Evolutionary conservation across 2,888 invertebrate species (phyloP), one percentile per base, ranked within the genome.

Genomic region (Elmis aenea): DNA sequence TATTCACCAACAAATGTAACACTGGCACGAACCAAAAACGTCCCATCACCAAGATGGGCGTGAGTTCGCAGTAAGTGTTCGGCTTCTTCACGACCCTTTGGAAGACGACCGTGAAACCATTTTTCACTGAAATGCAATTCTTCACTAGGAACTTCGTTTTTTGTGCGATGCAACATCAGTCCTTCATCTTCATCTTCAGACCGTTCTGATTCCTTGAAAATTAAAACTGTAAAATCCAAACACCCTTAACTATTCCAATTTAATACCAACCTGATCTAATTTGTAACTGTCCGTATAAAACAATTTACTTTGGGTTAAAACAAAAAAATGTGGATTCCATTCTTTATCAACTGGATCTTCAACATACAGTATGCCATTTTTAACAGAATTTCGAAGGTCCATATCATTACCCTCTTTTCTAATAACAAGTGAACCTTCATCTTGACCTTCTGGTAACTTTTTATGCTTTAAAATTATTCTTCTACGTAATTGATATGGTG

Each of bases 1-100:
- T 93, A 95, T 66, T 95, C 95, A 0, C 95, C 95, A 1, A 94
- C 90, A 68, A 95, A 95, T 0, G 94, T 95, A 13, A 92, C 92
- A 61, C 94, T 93, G 52, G 92, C 90, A 15, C 95, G 74, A 1
- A 96, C 95, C 14, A 94, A 73, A 64, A 94, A 94, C 0, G 92
- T 91, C 0, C 93, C 94, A 61, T 93, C 91, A 0, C 92, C 92
- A 2, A 92, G 72, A 61, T 85, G 77, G 0, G 89, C 76, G 61
- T 91, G 89, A 3, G 78, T 75, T 34, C 78, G 74, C 5, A 94
- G 66, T 16, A 90, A 74, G 46, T 80, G 76, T 60, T 88, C 88
- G 0, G 90, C 86, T 57, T 91, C 88, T 42, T 78, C 79, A 3
- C 90, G 68, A 11, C 88, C 88, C 13, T 84, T 85, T 9, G 83